A percentile compares a stretch with the other conserved stretches of the same genome.
Evolutionary conservation across 53 echinoderm and acorn worm species (phyloP).

Genomic region (Patiria pectinifera): DNA sequence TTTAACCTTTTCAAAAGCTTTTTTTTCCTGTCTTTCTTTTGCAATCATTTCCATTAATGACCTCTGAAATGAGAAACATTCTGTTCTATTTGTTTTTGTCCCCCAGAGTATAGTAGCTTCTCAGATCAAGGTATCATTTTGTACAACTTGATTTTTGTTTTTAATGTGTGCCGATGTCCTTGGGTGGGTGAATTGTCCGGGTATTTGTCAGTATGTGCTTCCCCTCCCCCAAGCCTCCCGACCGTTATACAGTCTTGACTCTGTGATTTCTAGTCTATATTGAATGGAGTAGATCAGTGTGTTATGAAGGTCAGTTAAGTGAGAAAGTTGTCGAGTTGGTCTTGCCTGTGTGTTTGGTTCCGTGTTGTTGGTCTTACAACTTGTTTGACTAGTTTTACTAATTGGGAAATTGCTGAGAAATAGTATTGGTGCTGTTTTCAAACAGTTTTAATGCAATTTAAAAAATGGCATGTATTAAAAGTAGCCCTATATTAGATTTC

Average conservation of each 20-base stretch:
- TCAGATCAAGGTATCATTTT: conserved; percentile 55
- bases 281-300: neutral
- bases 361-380: neutral
- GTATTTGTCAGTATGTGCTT: neutral
- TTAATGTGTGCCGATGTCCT: neutral
- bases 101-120: conserved; percentile 49
- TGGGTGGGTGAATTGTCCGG: neutral
- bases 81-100: conserved; percentile 37
- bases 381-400: neutral
- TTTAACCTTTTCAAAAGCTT: neutral
- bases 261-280: neutral
- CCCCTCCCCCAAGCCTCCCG: neutral
- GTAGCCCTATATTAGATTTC: neutral
- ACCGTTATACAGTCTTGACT: neutral
- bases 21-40: conserved; percentile 12
- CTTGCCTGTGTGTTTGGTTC: neutral
- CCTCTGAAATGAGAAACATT: neutral
- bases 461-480: too few species aligned
- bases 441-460: too few species aligned
- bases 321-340: neutral
- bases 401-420: too few species aligned
- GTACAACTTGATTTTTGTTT: neutral
- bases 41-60: neutral
- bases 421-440: too few species aligned
- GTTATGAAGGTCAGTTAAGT: neutral